Percentiles rank a stretch among this genome's conserved stretches.
phyloP scores from a whole-genome alignment of 2,888 invertebrate species.

The Drosophila suboccidentalis region DNA sequence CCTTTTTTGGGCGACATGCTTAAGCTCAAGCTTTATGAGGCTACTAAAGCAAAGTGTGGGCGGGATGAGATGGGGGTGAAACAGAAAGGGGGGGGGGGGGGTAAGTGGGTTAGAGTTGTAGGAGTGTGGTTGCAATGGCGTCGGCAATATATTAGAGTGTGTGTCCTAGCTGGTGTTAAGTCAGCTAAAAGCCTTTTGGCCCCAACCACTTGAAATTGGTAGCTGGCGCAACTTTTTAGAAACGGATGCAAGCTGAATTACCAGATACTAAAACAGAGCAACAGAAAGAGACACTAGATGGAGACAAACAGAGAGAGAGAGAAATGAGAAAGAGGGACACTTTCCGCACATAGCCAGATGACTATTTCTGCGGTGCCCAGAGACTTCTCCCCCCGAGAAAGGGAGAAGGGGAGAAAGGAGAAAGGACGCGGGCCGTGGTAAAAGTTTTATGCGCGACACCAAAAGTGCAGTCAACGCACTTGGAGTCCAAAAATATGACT shows the following conservation, averaged over 20 bases:
- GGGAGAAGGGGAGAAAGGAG: background rate
- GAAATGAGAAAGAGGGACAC: slow-evolving; percentile 8
- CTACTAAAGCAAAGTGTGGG: slow-evolving; percentile 54
- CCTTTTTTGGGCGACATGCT: slow-evolving; percentile 72
- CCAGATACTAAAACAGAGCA: slow-evolving; percentile 29
- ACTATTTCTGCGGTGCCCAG: slow-evolving; percentile 55
- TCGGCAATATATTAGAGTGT: slow-evolving; percentile 65
- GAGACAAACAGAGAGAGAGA: background rate
- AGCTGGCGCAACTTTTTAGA: slow-evolving; percentile 68
- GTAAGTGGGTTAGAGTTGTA: background rate
- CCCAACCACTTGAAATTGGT: slow-evolving; percentile 73
- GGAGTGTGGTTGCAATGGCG: slow-evolving; percentile 9
- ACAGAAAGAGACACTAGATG: background rate
- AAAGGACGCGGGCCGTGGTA: slow-evolving; percentile 10
- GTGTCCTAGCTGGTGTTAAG: slow-evolving; percentile 67
- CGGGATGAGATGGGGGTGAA: background rate
- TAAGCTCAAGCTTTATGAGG: slow-evolving; percentile 74
- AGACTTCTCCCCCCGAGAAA: background rate
- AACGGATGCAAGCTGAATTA: slow-evolving; percentile 74
- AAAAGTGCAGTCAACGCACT: slow-evolving; percentile 77
- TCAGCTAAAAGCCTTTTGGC: slow-evolving; percentile 75
- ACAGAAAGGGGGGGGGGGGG: background rate
- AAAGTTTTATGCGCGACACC: slow-evolving; percentile 70
- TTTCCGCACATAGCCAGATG: slow-evolving; percentile 51
- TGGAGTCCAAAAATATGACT: slow-evolving; percentile 67